Percentiles rank a stretch among this genome's conserved stretches.
These are phyloP conservation scores for Acronicta aceris DNA, from an alignment of 2,888 invertebrate species.

Conservation along the genomic window DNA sequence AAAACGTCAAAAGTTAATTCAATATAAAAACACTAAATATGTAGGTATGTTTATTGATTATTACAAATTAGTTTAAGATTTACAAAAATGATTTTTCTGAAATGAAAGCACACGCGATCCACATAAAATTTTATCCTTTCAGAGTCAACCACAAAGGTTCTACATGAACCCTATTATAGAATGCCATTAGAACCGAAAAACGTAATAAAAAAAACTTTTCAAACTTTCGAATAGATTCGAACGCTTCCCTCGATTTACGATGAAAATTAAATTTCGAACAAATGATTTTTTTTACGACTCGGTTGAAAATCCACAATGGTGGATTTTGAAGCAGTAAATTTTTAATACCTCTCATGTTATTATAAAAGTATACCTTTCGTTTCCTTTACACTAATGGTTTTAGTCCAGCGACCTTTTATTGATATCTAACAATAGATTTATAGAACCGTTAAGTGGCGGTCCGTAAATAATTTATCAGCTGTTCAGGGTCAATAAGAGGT, in stretches of 20 bases:
- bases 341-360: background rate
- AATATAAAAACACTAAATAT: too few relatives aligned
- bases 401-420: constrained; percentile 26
- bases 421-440: constrained; percentile 40
- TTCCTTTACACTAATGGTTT: constrained; percentile 7
- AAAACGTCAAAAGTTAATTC: too few relatives aligned
- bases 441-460: constrained; percentile 11
- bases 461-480: constrained; percentile 31
- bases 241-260: background rate
- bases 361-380: background rate
- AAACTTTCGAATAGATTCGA: background rate
- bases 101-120: too few relatives aligned
- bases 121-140: constrained; percentile 26
- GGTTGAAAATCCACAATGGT: constrained; percentile 1
- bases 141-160: constrained; percentile 1
- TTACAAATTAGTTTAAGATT: too few relatives aligned
- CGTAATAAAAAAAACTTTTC: background rate
- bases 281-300: constrained; percentile 5
- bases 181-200: background rate
- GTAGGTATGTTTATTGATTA: too few relatives aligned
- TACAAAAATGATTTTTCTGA: too few relatives aligned
- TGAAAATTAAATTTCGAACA: constrained; percentile 7
- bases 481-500: constrained; percentile 20
- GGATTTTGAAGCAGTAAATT: background rate
- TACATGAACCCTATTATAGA: constrained; percentile 19